Evolutionary conservation across 2,113 vertebrate genomes (phyloP), one percentile per base, ranked within the genome.

Genomic region (Circaetus cinerascens): DNA sequence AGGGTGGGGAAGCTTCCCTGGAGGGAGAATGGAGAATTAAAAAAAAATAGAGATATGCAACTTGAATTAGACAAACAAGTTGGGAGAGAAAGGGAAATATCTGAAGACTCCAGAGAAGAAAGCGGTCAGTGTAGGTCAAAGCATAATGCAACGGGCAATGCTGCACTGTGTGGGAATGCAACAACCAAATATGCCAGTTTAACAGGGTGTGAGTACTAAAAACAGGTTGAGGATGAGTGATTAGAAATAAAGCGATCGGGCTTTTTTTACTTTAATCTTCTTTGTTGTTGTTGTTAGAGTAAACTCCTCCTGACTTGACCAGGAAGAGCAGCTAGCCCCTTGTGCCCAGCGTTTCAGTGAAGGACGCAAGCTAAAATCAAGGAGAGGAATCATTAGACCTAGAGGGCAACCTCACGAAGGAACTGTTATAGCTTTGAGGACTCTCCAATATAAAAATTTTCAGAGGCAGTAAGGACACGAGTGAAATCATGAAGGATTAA

Each of bases 1-100:
- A 96, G 96, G 92, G 95, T 94, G 92, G 85, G 32, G 97, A 93
- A 90, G 41, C 13, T 80, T 95, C 92, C 92, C 93, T 88, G 45
- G 81, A 93, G 92, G 34, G 14, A 83, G 32, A 88, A 72, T 12
- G 7, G 34, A 56, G 41, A 94, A 78, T 83, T 74, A 81, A 57
- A 69, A 81, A 69, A 81, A 45, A 36, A 18, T 6, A 66, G 15
- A 1, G 4, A 90, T 69, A 86, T 59, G 45, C 17, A 88, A 77
- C 41, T 64, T 82, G 71, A 95, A 87, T 66, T 50, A 79, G 34
- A 94, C 22, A 95, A 97, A 93, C 25, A 88, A 62, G 17, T 23
- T 86, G 10, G 17, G 45, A 88, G 45, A 90, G 48, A 91, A 91
- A 94, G 63, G 55, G 32, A 79, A 94, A 66, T 69, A 13, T 83